A percentile compares a stretch with the other conserved stretches of the same genome.
phyloP scores from a whole-genome alignment of 2,888 invertebrate species.

The Drosophila tanythrix region DNA sequence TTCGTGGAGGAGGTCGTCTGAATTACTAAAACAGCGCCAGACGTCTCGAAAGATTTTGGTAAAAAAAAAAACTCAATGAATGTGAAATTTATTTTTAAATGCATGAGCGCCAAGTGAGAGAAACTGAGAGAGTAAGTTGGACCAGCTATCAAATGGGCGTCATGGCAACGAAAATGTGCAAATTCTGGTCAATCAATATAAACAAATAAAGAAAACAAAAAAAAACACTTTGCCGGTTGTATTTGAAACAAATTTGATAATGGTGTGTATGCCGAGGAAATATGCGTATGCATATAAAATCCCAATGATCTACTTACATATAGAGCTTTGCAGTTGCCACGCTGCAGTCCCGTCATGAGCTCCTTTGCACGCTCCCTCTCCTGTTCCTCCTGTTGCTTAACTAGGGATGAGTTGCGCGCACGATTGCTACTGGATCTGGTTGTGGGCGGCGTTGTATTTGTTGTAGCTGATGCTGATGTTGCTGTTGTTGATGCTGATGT shows the following conservation, averaged over 20 bases:
- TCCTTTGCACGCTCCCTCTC: constrained; percentile 82
- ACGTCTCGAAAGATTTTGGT: constrained; percentile 38
- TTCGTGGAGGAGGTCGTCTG: constrained; percentile 55
- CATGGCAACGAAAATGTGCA: constrained; percentile 42
- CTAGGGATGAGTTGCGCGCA: constrained; percentile 39
- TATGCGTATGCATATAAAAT: neutral
- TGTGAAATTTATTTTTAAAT: constrained; percentile 69
- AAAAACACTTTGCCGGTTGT: neutral
- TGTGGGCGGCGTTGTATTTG: constrained; percentile 32
- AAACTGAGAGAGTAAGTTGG: constrained; percentile 11
- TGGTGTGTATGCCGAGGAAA: too few relatives aligned
- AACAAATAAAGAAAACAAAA: constrained; percentile 24
- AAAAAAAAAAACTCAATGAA: constrained; percentile 42
- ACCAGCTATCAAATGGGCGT: constrained; percentile 26
- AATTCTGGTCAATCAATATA: constrained; percentile 27
- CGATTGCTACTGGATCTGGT: constrained; percentile 34
- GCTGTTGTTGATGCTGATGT: constrained; percentile 12
- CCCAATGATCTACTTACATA: constrained; percentile 75
- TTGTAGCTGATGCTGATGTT: constrained; percentile 34
- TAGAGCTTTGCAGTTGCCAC: constrained; percentile 86
- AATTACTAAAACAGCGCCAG: constrained; percentile 59
- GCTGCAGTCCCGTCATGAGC: constrained; percentile 87
- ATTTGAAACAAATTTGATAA: neutral
- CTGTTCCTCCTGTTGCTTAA: constrained; percentile 64
- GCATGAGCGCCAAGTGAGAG: constrained; percentile 44